Percentiles rank a stretch among this genome's conserved stretches.
Conservation (phyloP, 2,888 invertebrate species). For the Dorcus parallelipipedus region DNA sequence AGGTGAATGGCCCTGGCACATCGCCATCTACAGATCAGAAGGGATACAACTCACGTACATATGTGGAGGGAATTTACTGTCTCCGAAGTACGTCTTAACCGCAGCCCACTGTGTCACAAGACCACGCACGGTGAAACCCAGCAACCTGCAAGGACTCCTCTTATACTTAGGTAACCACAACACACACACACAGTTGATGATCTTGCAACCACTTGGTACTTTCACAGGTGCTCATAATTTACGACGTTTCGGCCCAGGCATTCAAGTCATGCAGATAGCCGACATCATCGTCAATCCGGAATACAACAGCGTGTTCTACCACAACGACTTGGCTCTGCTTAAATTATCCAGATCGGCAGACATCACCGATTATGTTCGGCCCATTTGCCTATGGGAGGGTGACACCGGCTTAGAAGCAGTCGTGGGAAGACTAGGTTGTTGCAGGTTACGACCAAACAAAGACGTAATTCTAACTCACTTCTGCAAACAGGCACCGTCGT, state of each 20-base stretch:
- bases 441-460: background rate
- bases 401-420: conserved; percentile 28
- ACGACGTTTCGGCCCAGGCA: conserved; percentile 46
- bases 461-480: background rate
- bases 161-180: conserved; percentile 42
- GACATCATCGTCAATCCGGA: conserved; percentile 38
- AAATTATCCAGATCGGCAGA: conserved; percentile 33
- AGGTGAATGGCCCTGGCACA: conserved; percentile 58
- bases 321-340: conserved; percentile 42
- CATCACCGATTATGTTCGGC: conserved; percentile 42
- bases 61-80: conserved; percentile 43
- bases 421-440: conserved; percentile 33
- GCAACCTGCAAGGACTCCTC: conserved; percentile 39
- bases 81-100: conserved; percentile 35
- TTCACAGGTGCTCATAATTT: conserved; percentile 38
- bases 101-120: conserved; percentile 45
- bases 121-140: conserved; percentile 31
- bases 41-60: conserved; percentile 39
- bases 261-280: conserved; percentile 40
- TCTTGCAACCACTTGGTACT: background rate
- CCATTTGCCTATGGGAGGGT: conserved; percentile 43
- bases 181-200: background rate
- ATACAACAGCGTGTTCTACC: conserved; percentile 37
- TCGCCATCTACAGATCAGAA: conserved; percentile 58
- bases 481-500: conserved; percentile 44